Conservation (phyloP, 2,113 vertebrate species). For the Chaetorhynchus papuensis region DNA sequence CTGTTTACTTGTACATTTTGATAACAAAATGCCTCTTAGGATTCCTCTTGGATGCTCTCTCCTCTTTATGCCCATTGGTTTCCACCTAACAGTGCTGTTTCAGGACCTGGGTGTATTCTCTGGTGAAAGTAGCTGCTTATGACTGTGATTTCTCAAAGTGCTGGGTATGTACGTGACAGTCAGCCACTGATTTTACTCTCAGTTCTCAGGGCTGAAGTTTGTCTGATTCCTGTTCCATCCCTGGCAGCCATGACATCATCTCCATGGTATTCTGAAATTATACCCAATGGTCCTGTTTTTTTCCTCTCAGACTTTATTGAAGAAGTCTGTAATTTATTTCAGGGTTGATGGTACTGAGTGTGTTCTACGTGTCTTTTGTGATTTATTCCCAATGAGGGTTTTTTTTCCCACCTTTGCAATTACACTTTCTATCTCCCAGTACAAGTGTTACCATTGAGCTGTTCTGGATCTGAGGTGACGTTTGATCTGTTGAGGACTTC, state of each 20-base stretch:
- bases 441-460: neutral
- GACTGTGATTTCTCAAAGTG: neutral
- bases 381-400: neutral
- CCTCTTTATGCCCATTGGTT: neutral
- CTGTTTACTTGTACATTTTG: neutral
- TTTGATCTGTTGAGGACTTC: neutral
- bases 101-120: neutral
- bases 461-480: neutral
- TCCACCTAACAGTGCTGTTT: neutral
- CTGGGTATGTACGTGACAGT: neutral
- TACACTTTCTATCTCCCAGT: neutral
- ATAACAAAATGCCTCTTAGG: neutral
- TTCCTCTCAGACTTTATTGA: neutral
- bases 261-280: constrained; percentile 12
- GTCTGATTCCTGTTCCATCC: neutral
- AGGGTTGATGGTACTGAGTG: neutral
- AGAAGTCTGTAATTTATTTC: neutral
- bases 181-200: neutral
- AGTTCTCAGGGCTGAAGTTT: neutral
- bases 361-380: neutral
- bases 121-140: neutral
- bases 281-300: neutral
- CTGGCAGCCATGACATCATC: neutral
- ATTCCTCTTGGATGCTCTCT: neutral
- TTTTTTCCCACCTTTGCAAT: neutral